Percentiles rank a stretch among this genome's conserved stretches.
These are phyloP conservation scores for zebrafish (Danio rerio) DNA, from an alignment of 2,113 vertebrate genomes.

Conservation along the genomic window GRCz12tu NC_133195.1:36748501-36749000, in stretches of 20 bases:
- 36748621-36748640: neutral
- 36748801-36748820: neutral
- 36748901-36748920: conserved; percentile 41
- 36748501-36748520: conserved; percentile 5
- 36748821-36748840: neutral
- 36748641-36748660: neutral
- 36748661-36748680: neutral
- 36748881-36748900: conserved; percentile 27
- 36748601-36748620: neutral
- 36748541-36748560: neutral
- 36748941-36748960: conserved; percentile 87
- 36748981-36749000: conserved; percentile 95
- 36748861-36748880: neutral
- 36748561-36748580: neutral
- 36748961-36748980: conserved; percentile 97
- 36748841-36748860: neutral
- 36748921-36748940: conserved; percentile 96
- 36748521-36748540: neutral
- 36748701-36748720: neutral
- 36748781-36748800: neutral
- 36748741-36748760: conserved; percentile 1
- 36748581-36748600: conserved; percentile 20
- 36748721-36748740: neutral
- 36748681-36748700: neutral
- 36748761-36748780: neutral